Base-by-base conservation (phyloP, 1,140 invertebrate genomes). In the Leptinotarsa defecta region DNA sequence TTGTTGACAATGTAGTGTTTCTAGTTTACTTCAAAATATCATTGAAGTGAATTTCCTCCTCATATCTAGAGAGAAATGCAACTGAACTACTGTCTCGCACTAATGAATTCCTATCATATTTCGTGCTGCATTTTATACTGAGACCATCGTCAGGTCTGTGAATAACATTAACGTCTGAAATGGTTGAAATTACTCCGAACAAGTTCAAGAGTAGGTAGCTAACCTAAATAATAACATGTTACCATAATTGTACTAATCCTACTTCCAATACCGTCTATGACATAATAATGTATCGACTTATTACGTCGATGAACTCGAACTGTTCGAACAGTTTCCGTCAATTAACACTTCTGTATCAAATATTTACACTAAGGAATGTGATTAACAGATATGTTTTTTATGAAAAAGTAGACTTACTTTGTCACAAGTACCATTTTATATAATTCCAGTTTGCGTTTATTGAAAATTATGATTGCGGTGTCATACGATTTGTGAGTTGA, bases 151-250 rank as follows among this genome's bases (percentile, higher is more conserved):
- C 68, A 34, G 72, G 67, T 65, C 27, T 68, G 68, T 75, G 74
- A 75, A 75, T 75, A 75, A 27, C 74, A 75, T 75, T 75, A 75
- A 61, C 57, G 48, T 75, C 74, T 48, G 20, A 75, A 67, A 75
- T 75, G 74, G 74, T 49, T 64, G 65, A 71, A 71, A 75, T 75
- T 67, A 71, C 68, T 71, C 48, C 22, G 61, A 74, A 62, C 74
- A 75, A 75, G 74, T 75, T 75, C 69, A 71, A 71, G 69, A 68
- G 68, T 71, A 75, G 69, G 64, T 61, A 62, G 74, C 64, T 75
- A 75, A 75, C 74, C 74, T 71, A 75, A 72, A 75, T 75, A 75
- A 71, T 75, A 75, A 75, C 74, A 75, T 52, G 74, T 75, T 75
- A 75, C 74, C 74, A 75, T 75, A 75, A 75, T 71, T 69, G 74